Evolutionary conservation across 2,888 invertebrate genomes (phyloP), one percentile per base, ranked within the genome.

Genomic region (Drosophila monieri): DNA sequence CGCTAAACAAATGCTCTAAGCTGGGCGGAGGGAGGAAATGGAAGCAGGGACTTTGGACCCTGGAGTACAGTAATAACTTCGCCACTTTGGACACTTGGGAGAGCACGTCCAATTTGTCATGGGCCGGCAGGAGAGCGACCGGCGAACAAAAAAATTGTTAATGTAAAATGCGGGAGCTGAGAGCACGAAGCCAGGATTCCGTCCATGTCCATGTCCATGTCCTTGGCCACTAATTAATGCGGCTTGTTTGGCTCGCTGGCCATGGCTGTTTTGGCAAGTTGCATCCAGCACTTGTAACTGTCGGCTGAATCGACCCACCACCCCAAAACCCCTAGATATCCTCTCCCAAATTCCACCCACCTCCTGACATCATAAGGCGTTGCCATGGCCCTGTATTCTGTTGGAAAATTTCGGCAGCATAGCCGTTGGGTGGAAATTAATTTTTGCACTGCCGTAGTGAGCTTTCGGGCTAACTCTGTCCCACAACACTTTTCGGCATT

Each of bases 191-290:
- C 21, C 73, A 53, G 55, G 18, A 47, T 21, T 52, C 41, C 51
- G 35, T 12, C 41, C 46, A 35, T 12, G 18, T 32, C 57, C 51
- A 12, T 15, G 53, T 46, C 67, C 65, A 66, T 76, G 85, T 78
- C 71, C 85, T 80, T 80, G 85, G 81, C 78, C 87, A 86, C 85
- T 81, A 81, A 86, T 81, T 86, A 81, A 86, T 81, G 80, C 87
- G 71, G 76, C 81, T 85, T 86, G 87, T 81, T 80, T 73, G 68
- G 74, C 71, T 59, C 68, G 54, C 46, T 58, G 57, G 51, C 43
- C 46, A 37, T 58, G 62, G 57, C 74, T 69, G 52, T 58, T 68
- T 69, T 48, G 78, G 62, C 62, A 65, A 60, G 43, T 60, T 56
- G 61, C 37, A 55, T 52, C 56, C 60, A 52, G 56, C 55, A 48